Conservation (phyloP, 2,113 vertebrate genomes). For the Cyanistes caeruleus region DNA sequence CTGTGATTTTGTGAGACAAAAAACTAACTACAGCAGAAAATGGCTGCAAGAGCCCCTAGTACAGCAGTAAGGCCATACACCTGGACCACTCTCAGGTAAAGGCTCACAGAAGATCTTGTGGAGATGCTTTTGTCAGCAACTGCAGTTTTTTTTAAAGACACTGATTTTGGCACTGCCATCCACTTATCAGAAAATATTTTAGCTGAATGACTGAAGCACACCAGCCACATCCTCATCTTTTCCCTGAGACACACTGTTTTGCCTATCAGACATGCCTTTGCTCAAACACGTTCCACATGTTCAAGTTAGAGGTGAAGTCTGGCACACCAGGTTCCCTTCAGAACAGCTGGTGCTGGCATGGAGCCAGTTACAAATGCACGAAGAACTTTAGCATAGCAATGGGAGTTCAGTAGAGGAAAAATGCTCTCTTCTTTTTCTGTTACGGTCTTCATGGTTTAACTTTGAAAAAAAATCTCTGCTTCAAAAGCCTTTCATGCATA, state of each 20-base stretch:
- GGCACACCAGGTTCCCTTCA: not conserved
- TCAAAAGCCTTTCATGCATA: constrained; percentile 19
- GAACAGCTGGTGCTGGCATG: not conserved
- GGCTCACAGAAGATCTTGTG: not conserved
- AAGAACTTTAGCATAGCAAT: not conserved
- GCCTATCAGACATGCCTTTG: not conserved
- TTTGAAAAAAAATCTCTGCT: not conserved
- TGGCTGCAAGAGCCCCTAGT: not conserved
- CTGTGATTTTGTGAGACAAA: not conserved
- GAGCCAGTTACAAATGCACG: not conserved
- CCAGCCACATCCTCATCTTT: not conserved
- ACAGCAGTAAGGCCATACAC: not conserved
- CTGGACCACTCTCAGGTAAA: not conserved
- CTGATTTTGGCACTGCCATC: not conserved
- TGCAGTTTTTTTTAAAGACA: rapidly evolving
- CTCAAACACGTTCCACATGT: not conserved
- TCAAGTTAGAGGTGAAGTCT: not conserved
- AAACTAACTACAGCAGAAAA: not conserved
- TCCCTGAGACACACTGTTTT: not conserved
- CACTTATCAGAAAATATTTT: not conserved
- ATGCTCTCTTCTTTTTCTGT: not conserved
- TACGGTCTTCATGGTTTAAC: not conserved
- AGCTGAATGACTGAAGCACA: not conserved
- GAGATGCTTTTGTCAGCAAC: not conserved
- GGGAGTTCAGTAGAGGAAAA: not conserved